Conservation (phyloP, 2,797 vertebrate species). For the Acrossocheilus wenchowensis region DNA sequence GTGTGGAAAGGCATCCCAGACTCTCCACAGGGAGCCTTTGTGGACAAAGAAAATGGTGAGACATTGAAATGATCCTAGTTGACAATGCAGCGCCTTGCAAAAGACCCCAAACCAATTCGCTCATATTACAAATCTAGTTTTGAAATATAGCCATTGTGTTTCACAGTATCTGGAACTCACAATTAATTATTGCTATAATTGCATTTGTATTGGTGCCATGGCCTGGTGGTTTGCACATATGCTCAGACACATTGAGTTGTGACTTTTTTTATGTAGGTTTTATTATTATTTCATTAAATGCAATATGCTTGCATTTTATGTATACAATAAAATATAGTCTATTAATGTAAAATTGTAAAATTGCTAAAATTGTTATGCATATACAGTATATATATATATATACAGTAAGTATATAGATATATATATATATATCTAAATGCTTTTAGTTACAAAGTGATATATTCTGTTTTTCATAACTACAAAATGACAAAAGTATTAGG, state of each 20-base stretch:
- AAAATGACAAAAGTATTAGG: not conserved
- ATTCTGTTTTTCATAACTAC: not conserved
- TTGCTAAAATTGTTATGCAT: no score
- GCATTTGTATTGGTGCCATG: not conserved
- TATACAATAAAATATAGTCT: not conserved
- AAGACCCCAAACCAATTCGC: not conserved
- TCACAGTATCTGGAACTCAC: not conserved
- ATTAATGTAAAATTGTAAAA: not conserved
- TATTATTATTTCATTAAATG: no score
- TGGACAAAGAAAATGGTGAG: conserved; percentile 89
- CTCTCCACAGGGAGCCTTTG: conserved; percentile 89
- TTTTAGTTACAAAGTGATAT: not conserved
- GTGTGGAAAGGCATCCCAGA: conserved; percentile 91
- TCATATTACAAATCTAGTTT: not conserved
- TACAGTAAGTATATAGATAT: no score
- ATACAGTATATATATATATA: no score
- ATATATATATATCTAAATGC: not conserved
- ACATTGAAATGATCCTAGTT: not conserved
- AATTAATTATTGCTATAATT: not conserved
- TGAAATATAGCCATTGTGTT: not conserved
- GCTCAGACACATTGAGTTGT: not conserved
- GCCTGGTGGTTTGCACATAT: not conserved
- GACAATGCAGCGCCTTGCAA: not conserved
- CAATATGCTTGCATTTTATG: not conserved
- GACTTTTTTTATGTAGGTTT: not conserved